Evolutionary conservation across 1,140 invertebrate species (phyloP), one percentile per base, ranked within the genome.

Genomic region (Caenorhabditis brenneri): DNA sequence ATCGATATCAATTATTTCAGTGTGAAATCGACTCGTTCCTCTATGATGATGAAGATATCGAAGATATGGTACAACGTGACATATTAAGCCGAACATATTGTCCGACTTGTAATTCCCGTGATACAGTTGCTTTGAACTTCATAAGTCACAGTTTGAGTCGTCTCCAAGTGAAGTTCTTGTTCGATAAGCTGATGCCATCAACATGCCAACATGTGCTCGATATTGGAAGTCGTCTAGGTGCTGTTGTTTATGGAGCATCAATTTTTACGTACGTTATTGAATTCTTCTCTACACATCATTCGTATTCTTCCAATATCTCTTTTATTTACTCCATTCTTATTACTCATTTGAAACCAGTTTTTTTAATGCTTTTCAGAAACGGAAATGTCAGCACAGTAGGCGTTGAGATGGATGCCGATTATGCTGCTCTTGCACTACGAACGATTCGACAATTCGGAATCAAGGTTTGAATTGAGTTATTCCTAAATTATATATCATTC

Each of bases 131-230:
- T 7, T n/a, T 74, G 10, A 74, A 74, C 36, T 74, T 46, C n/a
- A 74, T 74, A 12, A 74, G 65, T 74, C 65, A 74, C 65, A 74
- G 65, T 42, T 74, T 74, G 36, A 74, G 65, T n/a, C 65, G 65
- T 24, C 36, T 74, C 0, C 65, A 74, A 74, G 36, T 74, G 19
- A 74, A 27, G 12, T 74, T 74, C 22, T 12, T 74, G 5, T 74
- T 74, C 29, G 65, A 74, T 74, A 12, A 42, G 24, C 36, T 74
- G n/a, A 74, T 74, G 65, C 65, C 65, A 0, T 29, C 65, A 3
- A 74, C 65, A 10, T 74, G 65, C n/a, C 65, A 74, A 74, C 36
- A 74, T 24, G 65, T 74, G 10, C 33, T 74, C 9, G 65, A 74
- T 24, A 74, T 74, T 42, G 65, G 65, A 12, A 74, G 65, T n/a